Conservation (phyloP, 2,888 invertebrate species). For the Ormyrus thymus region DNA sequence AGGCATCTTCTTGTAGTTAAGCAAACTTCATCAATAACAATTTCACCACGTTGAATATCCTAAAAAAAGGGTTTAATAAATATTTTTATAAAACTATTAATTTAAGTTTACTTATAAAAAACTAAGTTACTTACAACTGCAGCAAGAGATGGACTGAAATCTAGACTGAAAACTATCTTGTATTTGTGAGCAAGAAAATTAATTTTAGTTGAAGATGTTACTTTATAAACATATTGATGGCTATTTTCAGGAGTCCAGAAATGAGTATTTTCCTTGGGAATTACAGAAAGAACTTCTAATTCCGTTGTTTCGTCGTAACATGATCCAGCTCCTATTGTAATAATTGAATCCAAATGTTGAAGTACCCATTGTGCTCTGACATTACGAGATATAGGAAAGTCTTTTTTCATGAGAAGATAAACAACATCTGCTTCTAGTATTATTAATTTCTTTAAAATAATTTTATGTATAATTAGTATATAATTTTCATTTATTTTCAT, state of each 20-base stretch:
- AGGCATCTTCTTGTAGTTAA: slow-evolving; percentile 77
- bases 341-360: slow-evolving; percentile 79
- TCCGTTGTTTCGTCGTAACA: slow-evolving; percentile 76
- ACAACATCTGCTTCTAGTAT: slow-evolving; percentile 80
- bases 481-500: not conserved
- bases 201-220: slow-evolving; percentile 79
- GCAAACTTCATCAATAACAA: slow-evolving; percentile 80
- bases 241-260: slow-evolving; percentile 76
- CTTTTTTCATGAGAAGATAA: slow-evolving; percentile 82
- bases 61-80: slow-evolving; percentile 59
- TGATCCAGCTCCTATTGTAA: slow-evolving; percentile 75
- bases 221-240: slow-evolving; percentile 76
- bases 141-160: slow-evolving; percentile 86
- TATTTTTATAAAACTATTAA: slow-evolving; percentile 6
- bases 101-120: not conserved
- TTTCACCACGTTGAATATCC: slow-evolving; percentile 79
- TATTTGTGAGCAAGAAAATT: slow-evolving; percentile 84
- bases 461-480: not conserved
- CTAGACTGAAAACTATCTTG: slow-evolving; percentile 84
- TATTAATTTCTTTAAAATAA: slow-evolving; percentile 64
- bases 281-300: slow-evolving; percentile 80
- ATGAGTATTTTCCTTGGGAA: slow-evolving; percentile 76
- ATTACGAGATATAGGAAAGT: slow-evolving; percentile 84
- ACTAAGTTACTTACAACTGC: slow-evolving; percentile 78
- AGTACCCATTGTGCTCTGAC: slow-evolving; percentile 86